Evolutionary conservation across 2,888 invertebrate genomes (phyloP).

Genomic region (Unio delphinus): DNA sequence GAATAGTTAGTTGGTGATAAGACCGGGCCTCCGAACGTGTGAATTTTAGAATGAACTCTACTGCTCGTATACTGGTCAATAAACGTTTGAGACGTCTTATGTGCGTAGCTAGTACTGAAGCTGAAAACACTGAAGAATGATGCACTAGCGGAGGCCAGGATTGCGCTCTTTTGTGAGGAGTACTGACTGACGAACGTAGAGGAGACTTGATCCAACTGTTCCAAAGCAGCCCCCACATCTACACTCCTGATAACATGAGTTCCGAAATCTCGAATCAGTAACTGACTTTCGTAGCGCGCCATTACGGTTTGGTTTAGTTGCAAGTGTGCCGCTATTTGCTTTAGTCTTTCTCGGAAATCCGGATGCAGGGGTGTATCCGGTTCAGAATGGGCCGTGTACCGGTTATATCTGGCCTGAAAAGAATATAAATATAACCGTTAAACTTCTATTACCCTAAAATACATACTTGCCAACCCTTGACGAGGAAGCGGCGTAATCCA

Average conservation of each 20-base stretch:
- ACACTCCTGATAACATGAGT: slow-evolving; percentile 46
- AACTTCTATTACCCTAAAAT: too few relatives aligned
- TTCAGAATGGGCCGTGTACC: slow-evolving; percentile 43
- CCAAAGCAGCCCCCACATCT: slow-evolving; percentile 39
- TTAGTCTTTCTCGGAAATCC: slow-evolving; percentile 37
- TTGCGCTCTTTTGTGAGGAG: slow-evolving; percentile 21
- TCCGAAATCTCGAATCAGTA: slow-evolving; percentile 53
- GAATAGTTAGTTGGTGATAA: slow-evolving; percentile 46
- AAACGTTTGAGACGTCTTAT: slow-evolving; percentile 20
- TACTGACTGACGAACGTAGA: slow-evolving; percentile 22
- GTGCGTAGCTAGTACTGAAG: slow-evolving; percentile 25
- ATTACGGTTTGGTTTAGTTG: slow-evolving; percentile 26
- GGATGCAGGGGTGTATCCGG: slow-evolving; percentile 42
- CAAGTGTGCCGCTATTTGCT: slow-evolving; percentile 38
- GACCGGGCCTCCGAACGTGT: slow-evolving; percentile 48
- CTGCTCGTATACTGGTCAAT: slow-evolving; percentile 34
- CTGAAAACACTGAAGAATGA: slow-evolving; percentile 42
- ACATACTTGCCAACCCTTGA: too few relatives aligned
- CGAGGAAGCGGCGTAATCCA: too few relatives aligned
- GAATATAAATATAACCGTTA: too few relatives aligned
- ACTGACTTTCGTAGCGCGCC: slow-evolving; percentile 45
- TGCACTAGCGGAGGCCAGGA: slow-evolving; percentile 47
- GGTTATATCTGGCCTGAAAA: slow-evolving; percentile 11
- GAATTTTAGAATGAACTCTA: slow-evolving; percentile 35
- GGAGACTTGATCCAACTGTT: slow-evolving; percentile 43